Percentiles rank a stretch among this genome's conserved stretches.
Conservation (phyloP, 2,797 vertebrate genomes). For the Paramormyrops hopkinsi region DNA sequence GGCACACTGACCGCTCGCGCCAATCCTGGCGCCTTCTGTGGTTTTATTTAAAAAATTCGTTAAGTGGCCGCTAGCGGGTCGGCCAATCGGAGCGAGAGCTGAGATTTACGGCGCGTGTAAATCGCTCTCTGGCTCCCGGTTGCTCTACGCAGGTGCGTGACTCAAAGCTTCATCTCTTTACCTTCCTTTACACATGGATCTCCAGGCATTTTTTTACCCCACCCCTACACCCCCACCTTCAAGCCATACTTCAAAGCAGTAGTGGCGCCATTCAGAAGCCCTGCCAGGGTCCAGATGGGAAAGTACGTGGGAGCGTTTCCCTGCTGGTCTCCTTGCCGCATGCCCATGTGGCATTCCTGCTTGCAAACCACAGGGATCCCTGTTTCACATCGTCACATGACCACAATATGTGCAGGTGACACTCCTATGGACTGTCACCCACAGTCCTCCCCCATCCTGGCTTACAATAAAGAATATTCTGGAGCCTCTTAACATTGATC, state of each 20-base stretch:
- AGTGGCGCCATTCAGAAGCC: constrained; percentile 39
- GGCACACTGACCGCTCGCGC: not conserved
- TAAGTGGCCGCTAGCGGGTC: constrained; percentile 28
- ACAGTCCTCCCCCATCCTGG: not conserved
- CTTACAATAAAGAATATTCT: not conserved
- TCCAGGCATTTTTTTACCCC: constrained; percentile 42
- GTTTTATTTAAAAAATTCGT: constrained; percentile 61
- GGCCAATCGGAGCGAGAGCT: not conserved
- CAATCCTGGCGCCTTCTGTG: constrained; percentile 23
- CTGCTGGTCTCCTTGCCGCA: constrained; percentile 22
- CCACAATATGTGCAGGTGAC: not conserved
- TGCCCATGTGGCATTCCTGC: not conserved
- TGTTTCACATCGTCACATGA: not conserved
- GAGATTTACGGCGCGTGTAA: constrained; percentile 52
- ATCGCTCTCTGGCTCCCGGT: constrained; percentile 50
- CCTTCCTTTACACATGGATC: constrained; percentile 33
- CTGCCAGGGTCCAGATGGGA: constrained; percentile 52
- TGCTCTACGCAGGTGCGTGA: constrained; percentile 53
- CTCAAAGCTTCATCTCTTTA: constrained; percentile 31
- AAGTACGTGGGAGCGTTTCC: constrained; percentile 62
- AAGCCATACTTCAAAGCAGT: constrained; percentile 49
- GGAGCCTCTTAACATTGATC: not conserved
- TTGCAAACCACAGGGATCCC: not conserved
- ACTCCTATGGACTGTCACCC: not conserved
- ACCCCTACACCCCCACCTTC: constrained; percentile 40